Evolutionary conservation across 2,113 vertebrate species (phyloP).

Genomic region (Pseudolaguvia tuberculata): DNA sequence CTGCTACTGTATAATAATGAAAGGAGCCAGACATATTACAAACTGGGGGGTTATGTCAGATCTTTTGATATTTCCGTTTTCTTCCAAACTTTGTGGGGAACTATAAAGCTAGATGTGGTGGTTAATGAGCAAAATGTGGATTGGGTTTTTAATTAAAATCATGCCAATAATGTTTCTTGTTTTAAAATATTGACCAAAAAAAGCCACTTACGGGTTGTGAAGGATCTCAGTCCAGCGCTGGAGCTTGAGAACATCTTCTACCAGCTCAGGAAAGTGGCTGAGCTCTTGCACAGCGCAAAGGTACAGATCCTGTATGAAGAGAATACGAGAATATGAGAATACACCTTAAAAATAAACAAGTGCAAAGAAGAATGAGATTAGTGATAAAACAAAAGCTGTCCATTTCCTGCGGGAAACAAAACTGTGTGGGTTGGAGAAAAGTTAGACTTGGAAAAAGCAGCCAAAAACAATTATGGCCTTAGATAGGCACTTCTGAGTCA

Average conservation of each 20-base stretch:
- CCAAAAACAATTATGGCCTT: slow-evolving; percentile 7
- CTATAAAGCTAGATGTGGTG: background rate
- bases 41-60: background rate
- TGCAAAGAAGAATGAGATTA: background rate
- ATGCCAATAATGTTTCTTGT: background rate
- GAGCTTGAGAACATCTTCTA: slow-evolving; percentile 84
- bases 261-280: slow-evolving; percentile 79
- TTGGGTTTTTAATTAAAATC: slow-evolving; percentile 22
- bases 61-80: slow-evolving; percentile 24
- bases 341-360: background rate
- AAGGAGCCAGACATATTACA: slow-evolving; percentile 4
- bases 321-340: background rate
- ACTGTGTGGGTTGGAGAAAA: background rate
- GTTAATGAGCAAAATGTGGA: slow-evolving; percentile 16
- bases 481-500: slow-evolving; percentile 16
- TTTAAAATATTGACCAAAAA: background rate
- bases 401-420: background rate
- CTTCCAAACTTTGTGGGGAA: background rate
- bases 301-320: slow-evolving; percentile 76
- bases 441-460: background rate
- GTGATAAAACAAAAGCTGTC: background rate
- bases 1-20: slow-evolving; percentile 19
- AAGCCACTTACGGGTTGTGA: slow-evolving; percentile 63
- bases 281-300: slow-evolving; percentile 84
- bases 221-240: slow-evolving; percentile 77